phyloP scores from a whole-genome alignment of 1,140 invertebrate genomes.

The Plodia interpunctella region DNA sequence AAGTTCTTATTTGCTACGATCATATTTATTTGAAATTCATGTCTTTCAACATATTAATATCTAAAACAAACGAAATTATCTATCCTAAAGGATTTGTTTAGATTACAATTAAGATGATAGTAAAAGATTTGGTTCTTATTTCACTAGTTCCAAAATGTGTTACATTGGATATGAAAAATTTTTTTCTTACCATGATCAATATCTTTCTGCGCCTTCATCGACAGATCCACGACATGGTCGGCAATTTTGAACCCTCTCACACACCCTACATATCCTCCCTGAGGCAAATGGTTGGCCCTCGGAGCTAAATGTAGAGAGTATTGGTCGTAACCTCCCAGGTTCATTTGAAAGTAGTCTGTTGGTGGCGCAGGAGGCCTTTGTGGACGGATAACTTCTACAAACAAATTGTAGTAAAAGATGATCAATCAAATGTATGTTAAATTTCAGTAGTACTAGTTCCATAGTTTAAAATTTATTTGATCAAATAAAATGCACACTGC shows the following conservation, averaged over 20 bases:
- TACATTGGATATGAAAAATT: too few species aligned
- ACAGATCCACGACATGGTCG: slow-evolving; percentile 85
- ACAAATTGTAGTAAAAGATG: neutral
- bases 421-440: neutral
- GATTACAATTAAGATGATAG: too few species aligned
- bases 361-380: slow-evolving; percentile 89
- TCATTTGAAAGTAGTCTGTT: slow-evolving; percentile 91
- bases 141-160: too few species aligned
- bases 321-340: slow-evolving; percentile 90
- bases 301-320: slow-evolving; percentile 83
- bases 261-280: slow-evolving; percentile 90
- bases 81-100: too few species aligned
- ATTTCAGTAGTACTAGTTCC: neutral
- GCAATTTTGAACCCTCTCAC: slow-evolving; percentile 93
- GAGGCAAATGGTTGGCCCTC: slow-evolving; percentile 76
- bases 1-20: too few species aligned
- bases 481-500: neutral
- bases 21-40: too few species aligned
- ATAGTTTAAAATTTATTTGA: too few species aligned
- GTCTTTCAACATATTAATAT: too few species aligned
- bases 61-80: too few species aligned
- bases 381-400: slow-evolving; percentile 88
- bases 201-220: slow-evolving; percentile 82
- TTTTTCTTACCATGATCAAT: slow-evolving; percentile 81
- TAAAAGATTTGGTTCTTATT: too few species aligned